These are phyloP conservation scores for Sternarchorhynchus goeldii DNA, from an alignment of 2,797 vertebrate species.

Conservation along the genomic window DNA sequence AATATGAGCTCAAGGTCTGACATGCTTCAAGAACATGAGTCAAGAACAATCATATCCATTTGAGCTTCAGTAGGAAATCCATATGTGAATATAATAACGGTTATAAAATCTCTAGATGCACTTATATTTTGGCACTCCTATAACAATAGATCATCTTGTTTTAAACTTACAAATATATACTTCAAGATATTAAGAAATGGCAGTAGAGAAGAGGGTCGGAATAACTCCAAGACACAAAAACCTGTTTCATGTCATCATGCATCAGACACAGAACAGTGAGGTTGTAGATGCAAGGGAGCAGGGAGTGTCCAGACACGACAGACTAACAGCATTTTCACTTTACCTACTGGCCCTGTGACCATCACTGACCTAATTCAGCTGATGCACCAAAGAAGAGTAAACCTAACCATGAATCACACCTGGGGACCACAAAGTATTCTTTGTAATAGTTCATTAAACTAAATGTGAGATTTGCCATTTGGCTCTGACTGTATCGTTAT, in stretches of 20 bases:
- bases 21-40: constrained; percentile 55
- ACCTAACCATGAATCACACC: not conserved
- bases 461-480: constrained; percentile 20
- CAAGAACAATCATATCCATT: constrained; percentile 46
- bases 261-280: constrained; percentile 58
- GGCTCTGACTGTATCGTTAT: not conserved
- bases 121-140: constrained; percentile 76
- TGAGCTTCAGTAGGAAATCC: constrained; percentile 54
- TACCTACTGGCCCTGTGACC: not conserved
- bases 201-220: constrained; percentile 60
- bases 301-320: not conserved
- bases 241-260: constrained; percentile 59
- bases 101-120: constrained; percentile 64
- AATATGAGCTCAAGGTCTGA: constrained; percentile 26
- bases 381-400: not conserved
- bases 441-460: constrained; percentile 7
- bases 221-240: constrained; percentile 59
- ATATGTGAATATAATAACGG: constrained; percentile 54
- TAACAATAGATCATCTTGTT: constrained; percentile 63
- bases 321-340: constrained; percentile 13
- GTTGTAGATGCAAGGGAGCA: constrained; percentile 31
- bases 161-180: constrained; percentile 61
- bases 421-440: not conserved
- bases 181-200: constrained; percentile 65
- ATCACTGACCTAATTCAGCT: not conserved